phyloP scores from a whole-genome alignment of 2,888 invertebrate species.

The Drosophila greeni region DNA sequence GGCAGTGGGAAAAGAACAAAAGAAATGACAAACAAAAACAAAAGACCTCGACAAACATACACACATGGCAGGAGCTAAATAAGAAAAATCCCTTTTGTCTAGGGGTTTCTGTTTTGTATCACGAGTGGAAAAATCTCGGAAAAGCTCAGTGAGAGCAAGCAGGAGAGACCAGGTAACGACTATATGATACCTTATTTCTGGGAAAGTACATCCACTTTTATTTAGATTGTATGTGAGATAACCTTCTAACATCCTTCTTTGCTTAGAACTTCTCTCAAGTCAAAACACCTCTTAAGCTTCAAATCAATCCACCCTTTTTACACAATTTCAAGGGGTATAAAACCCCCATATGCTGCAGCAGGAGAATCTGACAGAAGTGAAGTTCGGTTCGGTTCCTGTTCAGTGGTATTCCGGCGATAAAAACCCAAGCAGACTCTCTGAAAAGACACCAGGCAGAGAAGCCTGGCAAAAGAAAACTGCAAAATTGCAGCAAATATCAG shows the following conservation, averaged over 20 bases:
- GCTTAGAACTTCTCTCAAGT: no score
- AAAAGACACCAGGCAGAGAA: conserved; percentile 34
- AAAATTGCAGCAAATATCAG: conserved; percentile 62
- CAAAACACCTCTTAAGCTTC: no score
- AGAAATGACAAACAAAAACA: conserved; percentile 51
- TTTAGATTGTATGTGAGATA: no score
- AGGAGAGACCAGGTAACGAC: not conserved
- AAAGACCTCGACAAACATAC: conserved; percentile 12
- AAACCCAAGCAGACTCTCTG: conserved; percentile 51
- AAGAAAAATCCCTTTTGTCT: conserved; percentile 65
- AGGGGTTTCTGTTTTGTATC: conserved; percentile 43
- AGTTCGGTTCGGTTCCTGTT: conserved; percentile 24
- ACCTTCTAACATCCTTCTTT: no score
- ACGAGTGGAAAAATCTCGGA: conserved; percentile 62
- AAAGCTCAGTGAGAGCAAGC: conserved; percentile 18
- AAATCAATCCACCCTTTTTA: not conserved
- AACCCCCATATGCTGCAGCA: conserved; percentile 59
- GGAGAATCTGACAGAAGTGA: conserved; percentile 12
- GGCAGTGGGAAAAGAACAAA: conserved; percentile 36
- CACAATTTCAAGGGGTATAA: conserved; percentile 5
- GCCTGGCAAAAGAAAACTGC: conserved; percentile 60
- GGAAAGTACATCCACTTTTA: not conserved
- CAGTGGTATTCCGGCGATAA: conserved; percentile 55
- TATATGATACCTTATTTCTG: not conserved
- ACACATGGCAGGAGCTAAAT: conserved; percentile 57